Conservation (phyloP, 2,113 vertebrate genomes). For the Malaclemys terrapin region DNA sequence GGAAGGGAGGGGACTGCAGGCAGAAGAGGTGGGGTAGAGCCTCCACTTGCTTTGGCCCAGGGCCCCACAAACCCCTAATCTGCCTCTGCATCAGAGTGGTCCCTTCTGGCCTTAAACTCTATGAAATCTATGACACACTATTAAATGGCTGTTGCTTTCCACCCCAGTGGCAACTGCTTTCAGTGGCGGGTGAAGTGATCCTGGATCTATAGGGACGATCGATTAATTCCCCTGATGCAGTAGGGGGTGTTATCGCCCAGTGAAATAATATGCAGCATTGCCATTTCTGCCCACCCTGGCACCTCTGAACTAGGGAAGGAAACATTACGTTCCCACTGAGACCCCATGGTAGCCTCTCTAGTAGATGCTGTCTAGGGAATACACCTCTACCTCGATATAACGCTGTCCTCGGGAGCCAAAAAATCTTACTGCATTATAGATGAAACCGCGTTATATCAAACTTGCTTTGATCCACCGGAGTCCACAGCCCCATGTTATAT, state of each 20-base stretch:
- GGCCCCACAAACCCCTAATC: too few species aligned
- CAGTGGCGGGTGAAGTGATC: not conserved
- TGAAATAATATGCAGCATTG: not conserved
- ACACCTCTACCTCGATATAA: too few species aligned
- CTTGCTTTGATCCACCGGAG: too few species aligned
- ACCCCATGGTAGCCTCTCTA: not conserved
- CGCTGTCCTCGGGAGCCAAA: too few species aligned
- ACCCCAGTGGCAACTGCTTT: not conserved
- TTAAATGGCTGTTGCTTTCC: not conserved
- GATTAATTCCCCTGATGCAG: not conserved
- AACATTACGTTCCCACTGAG: not conserved
- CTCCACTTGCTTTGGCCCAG: too few species aligned
- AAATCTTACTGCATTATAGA: too few species aligned
- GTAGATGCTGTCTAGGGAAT: not conserved
- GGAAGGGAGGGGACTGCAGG: too few species aligned
- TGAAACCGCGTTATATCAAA: too few species aligned
- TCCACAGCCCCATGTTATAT: too few species aligned
- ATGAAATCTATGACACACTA: not conserved
- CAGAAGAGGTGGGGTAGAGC: too few species aligned
- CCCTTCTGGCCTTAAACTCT: not conserved
- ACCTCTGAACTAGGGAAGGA: not conserved
- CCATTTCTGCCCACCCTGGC: not conserved
- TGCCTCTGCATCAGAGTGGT: not conserved
- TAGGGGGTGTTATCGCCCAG: not conserved
- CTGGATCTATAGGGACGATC: not conserved